Conservation (phyloP, 2,113 vertebrate genomes). For the Fregata magnificens region DNA sequence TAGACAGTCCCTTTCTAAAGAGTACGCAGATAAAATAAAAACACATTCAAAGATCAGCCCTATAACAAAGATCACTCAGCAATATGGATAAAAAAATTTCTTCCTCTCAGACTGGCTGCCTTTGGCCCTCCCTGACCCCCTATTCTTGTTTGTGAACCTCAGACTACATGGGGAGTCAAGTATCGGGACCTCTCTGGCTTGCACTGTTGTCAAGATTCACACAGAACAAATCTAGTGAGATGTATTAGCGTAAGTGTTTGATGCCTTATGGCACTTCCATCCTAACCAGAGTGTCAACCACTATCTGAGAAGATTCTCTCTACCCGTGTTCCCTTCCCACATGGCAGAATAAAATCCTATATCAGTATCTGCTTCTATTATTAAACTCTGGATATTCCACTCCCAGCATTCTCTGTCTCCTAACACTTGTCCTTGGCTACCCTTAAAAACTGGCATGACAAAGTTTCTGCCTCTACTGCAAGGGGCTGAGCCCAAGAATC, state of each 20-base stretch:
- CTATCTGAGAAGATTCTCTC: neutral
- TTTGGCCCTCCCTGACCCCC: neutral
- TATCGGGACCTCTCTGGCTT: neutral
- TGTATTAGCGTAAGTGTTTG: fast-evolving
- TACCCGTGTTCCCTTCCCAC: neutral
- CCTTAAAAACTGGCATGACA: neutral
- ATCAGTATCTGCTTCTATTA: neutral
- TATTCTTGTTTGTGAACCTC: neutral
- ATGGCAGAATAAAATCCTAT: fast-evolving
- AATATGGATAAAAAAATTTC: neutral
- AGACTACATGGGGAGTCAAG: fast-evolving
- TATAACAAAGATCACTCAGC: neutral
- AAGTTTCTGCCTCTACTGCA: neutral
- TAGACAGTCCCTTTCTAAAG: neutral
- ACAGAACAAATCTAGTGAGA: neutral
- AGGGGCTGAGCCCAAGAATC: neutral
- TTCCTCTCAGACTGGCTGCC: neutral
- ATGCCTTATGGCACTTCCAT: neutral
- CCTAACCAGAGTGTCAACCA: neutral
- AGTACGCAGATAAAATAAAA: neutral
- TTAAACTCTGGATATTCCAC: neutral
- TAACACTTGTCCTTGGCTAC: neutral
- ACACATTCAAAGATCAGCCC: neutral
- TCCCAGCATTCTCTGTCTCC: neutral
- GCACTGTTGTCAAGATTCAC: neutral